Conservation (phyloP, 2,797 vertebrate species). For the Cossypha polioptera region DNA sequence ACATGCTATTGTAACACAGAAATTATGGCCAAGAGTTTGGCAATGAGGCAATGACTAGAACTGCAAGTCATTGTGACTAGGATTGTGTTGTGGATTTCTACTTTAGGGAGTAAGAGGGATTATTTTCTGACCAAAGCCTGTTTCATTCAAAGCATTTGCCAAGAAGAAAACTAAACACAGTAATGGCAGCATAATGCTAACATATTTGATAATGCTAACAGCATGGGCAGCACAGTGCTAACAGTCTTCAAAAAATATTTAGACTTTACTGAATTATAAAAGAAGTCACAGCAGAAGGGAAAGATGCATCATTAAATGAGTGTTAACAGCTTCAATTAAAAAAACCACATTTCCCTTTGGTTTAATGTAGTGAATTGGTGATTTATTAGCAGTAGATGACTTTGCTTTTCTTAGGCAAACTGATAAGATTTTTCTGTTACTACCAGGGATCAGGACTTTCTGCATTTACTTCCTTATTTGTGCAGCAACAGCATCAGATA, state of each 20-base stretch:
- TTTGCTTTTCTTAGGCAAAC: not conserved
- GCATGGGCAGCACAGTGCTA: not conserved
- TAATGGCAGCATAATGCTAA: not conserved
- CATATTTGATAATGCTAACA: not conserved
- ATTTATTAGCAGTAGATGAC: not conserved
- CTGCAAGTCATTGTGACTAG: not conserved
- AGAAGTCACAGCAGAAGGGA: not conserved
- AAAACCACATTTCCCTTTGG: not conserved
- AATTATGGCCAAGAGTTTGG: not conserved
- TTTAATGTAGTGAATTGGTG: not conserved
- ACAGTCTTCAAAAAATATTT: not conserved
- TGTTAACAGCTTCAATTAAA: not conserved
- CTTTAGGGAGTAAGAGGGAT: not conserved
- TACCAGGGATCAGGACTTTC: not conserved
- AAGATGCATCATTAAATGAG: not conserved
- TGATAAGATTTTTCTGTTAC: not conserved
- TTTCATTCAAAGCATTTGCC: not conserved
- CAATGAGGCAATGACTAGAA: not conserved
- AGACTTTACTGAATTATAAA: not conserved
- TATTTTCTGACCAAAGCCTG: not conserved
- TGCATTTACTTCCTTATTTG: conserved; percentile 13
- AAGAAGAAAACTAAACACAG: not conserved
- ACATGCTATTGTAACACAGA: not conserved
- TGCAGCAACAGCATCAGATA: not conserved
- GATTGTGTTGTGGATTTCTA: not conserved